These are phyloP conservation scores for Pteromalus puparum DNA, from an alignment of 1,140 invertebrate genomes.

Conservation along the genomic window DNA sequence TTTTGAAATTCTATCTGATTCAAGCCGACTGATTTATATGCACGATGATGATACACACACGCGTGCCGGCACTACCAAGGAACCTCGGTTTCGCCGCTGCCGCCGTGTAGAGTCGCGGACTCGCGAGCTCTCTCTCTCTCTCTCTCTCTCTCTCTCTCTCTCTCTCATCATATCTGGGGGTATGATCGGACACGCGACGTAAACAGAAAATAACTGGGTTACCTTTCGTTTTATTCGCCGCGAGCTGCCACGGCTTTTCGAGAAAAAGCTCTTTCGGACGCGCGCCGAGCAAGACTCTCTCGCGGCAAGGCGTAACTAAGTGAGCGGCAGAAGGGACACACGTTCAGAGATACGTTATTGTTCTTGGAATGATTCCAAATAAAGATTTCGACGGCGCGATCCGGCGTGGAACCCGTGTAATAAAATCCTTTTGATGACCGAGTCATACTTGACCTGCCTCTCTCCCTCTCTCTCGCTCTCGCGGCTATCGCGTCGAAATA, in stretches of 20 bases:
- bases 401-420: conserved; percentile 70
- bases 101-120: conserved; percentile 53
- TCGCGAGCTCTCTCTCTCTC: conserved; percentile 12
- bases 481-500: conserved; percentile 31
- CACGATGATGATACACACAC: conserved; percentile 73
- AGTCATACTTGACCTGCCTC: conserved; percentile 48
- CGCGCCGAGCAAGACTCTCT: neutral
- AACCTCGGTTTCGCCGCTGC: conserved; percentile 50
- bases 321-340: conserved; percentile 46
- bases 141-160: neutral
- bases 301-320: conserved; percentile 46
- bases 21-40: conserved; percentile 73
- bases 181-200: conserved; percentile 67
- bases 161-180: conserved; percentile 68
- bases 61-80: conserved; percentile 74
- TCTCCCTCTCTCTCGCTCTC: neutral
- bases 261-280: conserved; percentile 33
- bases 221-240: conserved; percentile 72
- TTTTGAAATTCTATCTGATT: conserved; percentile 75
- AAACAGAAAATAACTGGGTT: conserved; percentile 76
- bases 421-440: conserved; percentile 66
- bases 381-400: conserved; percentile 72
- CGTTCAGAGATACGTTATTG: conserved; percentile 70
- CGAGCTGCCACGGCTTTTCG: neutral
- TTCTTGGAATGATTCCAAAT: conserved; percentile 77